Evolutionary conservation across 2,113 vertebrate genomes (phyloP).

Genomic region (Mus pahari): DNA sequence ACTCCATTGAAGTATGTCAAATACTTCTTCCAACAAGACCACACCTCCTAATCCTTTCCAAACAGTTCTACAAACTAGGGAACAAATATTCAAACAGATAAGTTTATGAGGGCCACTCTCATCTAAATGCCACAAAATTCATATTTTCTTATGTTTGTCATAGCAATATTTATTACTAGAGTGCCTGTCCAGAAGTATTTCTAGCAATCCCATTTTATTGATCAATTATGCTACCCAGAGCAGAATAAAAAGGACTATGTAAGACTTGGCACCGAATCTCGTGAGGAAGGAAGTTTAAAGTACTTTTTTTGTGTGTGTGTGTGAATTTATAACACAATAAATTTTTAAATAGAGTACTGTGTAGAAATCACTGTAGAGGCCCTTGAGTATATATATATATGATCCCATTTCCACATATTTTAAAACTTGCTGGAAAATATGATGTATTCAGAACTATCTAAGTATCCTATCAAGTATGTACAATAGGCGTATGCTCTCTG

Average conservation of each 20-base stretch:
- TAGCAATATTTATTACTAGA: neutral
- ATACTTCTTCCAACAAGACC: neutral
- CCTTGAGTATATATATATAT: neutral
- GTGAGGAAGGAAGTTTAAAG: neutral
- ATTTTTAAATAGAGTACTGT: neutral
- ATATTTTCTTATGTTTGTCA: neutral
- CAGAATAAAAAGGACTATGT: neutral
- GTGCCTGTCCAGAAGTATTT: neutral
- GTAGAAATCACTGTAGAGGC: neutral
- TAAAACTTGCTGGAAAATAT: neutral
- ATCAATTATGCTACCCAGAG: neutral
- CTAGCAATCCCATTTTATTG: neutral
- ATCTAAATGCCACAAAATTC: neutral
- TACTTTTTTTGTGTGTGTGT: neutral
- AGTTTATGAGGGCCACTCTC: neutral
- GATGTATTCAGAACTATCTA: neutral
- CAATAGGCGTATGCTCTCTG: neutral
- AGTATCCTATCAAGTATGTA: neutral
- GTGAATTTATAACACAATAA: neutral
- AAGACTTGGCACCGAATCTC: slow-evolving; percentile 32
- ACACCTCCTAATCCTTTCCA: neutral
- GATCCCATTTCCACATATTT: neutral
- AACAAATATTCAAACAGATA: neutral
- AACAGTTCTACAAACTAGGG: neutral
- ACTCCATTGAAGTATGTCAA: neutral